These are phyloP conservation scores for Tineola bisselliella DNA, from an alignment of 2,888 invertebrate genomes.

Conservation along the genomic window DNA sequence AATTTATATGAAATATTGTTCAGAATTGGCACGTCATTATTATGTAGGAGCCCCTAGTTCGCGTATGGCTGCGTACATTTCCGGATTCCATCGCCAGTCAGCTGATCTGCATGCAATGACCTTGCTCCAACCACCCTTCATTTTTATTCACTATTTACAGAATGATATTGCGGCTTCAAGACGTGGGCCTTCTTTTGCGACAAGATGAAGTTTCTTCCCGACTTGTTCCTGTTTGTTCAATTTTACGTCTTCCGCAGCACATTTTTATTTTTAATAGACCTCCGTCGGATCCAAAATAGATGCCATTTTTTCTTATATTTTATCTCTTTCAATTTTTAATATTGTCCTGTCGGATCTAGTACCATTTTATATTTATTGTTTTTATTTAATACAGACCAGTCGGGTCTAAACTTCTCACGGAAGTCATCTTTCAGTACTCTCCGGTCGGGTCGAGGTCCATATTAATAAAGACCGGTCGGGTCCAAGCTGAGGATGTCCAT, in stretches of 20 bases:
- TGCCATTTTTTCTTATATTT: constrained; percentile 32
- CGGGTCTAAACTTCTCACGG: constrained; percentile 31
- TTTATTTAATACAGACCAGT: constrained; percentile 29
- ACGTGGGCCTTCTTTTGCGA: constrained; percentile 49
- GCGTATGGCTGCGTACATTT: constrained; percentile 25
- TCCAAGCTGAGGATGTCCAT: constrained; percentile 59
- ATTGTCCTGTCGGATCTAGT: background rate
- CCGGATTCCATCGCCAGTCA: constrained; percentile 51
- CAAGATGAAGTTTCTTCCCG: constrained; percentile 60
- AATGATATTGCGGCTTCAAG: constrained; percentile 10
- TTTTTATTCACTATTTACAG: constrained; percentile 47
- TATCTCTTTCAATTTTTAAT: constrained; percentile 24
- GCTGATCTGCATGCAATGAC: constrained; percentile 59
- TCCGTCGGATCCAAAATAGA: constrained; percentile 15
- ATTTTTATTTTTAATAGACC: constrained; percentile 25
- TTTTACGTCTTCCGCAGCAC: constrained; percentile 59
- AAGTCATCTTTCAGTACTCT: constrained; percentile 33
- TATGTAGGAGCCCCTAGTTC: no score
- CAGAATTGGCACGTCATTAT: no score
- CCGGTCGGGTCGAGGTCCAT: constrained; percentile 46
- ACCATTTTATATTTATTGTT: constrained; percentile 21
- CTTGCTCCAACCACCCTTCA: constrained; percentile 45
- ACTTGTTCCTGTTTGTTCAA: constrained; percentile 44
- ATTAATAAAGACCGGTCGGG: constrained; percentile 56
- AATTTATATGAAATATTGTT: background rate